Evolutionary conservation across 2,113 vertebrate species (phyloP), one percentile per base, ranked within the genome.

Genomic region (Eubucco bourcierii): DNA sequence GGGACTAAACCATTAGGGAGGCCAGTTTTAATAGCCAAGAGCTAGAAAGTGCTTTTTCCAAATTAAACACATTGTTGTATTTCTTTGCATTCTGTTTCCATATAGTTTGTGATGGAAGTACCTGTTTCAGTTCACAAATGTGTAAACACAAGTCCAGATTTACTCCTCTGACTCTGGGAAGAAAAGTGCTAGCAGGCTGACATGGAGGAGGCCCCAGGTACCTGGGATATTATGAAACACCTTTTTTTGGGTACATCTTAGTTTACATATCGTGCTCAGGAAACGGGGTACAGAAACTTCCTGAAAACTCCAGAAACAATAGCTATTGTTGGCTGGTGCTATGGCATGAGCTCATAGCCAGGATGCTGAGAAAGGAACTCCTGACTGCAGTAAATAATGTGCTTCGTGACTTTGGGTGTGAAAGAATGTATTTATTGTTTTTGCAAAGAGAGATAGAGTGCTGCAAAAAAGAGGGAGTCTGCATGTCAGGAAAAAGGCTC

Each of bases 301-400:
- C 98, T 95, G 96, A 84, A 90, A 95, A 95, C 89, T 84, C 60
- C 90, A 91, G 90, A 89, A 98, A 98, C 98, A 98, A 98, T 98
- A 93, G 94, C 92, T 94, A 98, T 98, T 98, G 98, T 98, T 94
- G 63, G 86, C 44, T 90, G 80, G 92, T 94, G 95, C 97, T 97
- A 97, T 4, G 96, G 86, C 70, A 93, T 98, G 97, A 98, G 97
- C 97, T 98, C 97, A 98, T 97, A 98, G 98, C 97, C 97, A 98
- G 96, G 96, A 96, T 92, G 94, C 80, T 4, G 13, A 83, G 84
- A 93, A 95, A 94, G 92, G 88, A 98, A 95, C 72, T 77, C 68
- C 70, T 71, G 78, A 63, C 80, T 72, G 92, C 94, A 97, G 97
- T 98, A 97, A 98, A 98, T 97, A 96, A 95, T 96, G 75, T 80